Conservation (phyloP, 2,797 vertebrate species). For the Denticeps clupeoides region DNA sequence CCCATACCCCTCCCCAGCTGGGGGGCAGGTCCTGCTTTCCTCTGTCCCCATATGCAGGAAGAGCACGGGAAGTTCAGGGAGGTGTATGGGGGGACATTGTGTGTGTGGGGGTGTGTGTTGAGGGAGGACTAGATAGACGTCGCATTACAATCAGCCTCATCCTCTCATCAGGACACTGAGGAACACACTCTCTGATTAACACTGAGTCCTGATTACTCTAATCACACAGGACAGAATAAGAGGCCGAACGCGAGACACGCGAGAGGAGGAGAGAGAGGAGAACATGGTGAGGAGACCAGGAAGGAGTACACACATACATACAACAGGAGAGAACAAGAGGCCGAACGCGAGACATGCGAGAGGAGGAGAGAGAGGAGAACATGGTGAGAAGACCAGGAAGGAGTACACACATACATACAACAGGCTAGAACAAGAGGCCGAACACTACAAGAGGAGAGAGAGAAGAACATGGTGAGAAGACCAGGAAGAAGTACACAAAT, state of each 20-base stretch:
- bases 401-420: background rate
- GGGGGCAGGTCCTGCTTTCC: too few relatives aligned
- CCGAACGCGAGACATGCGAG: background rate
- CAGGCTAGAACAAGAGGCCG: background rate
- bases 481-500: background rate
- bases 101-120: too few relatives aligned
- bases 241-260: background rate
- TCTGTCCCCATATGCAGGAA: too few relatives aligned
- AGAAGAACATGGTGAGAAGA: background rate
- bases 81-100: too few relatives aligned
- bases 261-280: slow-evolving; percentile 1
- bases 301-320: background rate
- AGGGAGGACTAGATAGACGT: slow-evolving; percentile 42
- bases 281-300: background rate
- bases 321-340: background rate
- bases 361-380: background rate
- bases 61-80: too few relatives aligned
- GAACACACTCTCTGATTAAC: slow-evolving; percentile 72
- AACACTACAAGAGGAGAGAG: background rate
- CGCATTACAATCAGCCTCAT: slow-evolving; percentile 65
- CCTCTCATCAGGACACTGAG: slow-evolving; percentile 60
- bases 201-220: slow-evolving; percentile 67
- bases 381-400: background rate
- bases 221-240: slow-evolving; percentile 46
- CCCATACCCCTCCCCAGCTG: slow-evolving; percentile 31